Conservation (phyloP, 1,140 invertebrate species). For the Coelopa frigida region DNA sequence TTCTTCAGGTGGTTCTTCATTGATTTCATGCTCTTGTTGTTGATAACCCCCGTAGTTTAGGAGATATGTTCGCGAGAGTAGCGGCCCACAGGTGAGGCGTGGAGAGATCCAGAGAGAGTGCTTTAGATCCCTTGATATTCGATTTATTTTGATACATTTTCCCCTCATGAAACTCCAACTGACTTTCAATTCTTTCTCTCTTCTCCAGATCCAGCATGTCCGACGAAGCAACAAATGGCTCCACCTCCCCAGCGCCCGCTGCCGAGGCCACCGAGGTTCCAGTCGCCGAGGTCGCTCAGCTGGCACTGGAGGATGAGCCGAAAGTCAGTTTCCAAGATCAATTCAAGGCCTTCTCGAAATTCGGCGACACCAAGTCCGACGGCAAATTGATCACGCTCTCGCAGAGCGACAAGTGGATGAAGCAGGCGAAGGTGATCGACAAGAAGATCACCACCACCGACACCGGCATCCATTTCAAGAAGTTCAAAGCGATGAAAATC, state of each 20-base stretch:
- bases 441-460: conserved; percentile 86
- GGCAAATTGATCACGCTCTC: conserved; percentile 79
- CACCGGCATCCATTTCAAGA: conserved; percentile 82
- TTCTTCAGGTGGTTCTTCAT: neutral
- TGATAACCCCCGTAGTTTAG: too few relatives aligned
- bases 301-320: conserved; percentile 36
- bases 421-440: conserved; percentile 88
- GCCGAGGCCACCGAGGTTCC: conserved; percentile 22
- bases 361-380: conserved; percentile 79
- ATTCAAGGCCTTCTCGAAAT: conserved; percentile 72
- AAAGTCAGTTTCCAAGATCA: conserved; percentile 46
- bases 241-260: conserved; percentile 17
- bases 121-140: too few relatives aligned
- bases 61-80: neutral
- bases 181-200: too few relatives aligned
- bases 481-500: conserved; percentile 71
- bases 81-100: conserved; percentile 4
- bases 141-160: too few relatives aligned
- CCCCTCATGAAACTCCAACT: too few relatives aligned
- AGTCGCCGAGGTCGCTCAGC: conserved; percentile 28
- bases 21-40: too few relatives aligned
- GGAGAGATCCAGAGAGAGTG: too few relatives aligned
- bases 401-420: conserved; percentile 93
- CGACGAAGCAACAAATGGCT: conserved; percentile 29
- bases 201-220: conserved; percentile 24